phyloP scores from a whole-genome alignment of 2,113 vertebrate genomes.

The Pimephales promelas region DNA sequence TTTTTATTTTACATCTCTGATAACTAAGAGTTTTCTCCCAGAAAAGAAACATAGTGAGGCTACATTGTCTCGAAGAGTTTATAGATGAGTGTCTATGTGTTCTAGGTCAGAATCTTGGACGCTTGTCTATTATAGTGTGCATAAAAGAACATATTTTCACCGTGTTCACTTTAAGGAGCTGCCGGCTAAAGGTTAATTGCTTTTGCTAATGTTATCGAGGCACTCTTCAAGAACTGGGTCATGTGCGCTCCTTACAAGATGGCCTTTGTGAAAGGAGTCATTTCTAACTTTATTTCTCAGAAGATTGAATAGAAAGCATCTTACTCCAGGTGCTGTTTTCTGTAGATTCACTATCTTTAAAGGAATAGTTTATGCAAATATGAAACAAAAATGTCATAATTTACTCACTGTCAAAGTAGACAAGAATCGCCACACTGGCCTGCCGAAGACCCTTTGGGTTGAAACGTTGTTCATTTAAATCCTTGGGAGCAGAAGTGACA shows the following conservation, averaged over 20 bases:
- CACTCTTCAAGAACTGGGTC: slow-evolving; percentile 53
- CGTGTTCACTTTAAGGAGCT: slow-evolving; percentile 52
- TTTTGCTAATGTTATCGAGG: slow-evolving; percentile 60
- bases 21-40: neutral
- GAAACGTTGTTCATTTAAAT: too few species aligned
- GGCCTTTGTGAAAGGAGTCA: slow-evolving; percentile 44
- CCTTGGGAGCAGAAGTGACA: too few species aligned
- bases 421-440: too few species aligned
- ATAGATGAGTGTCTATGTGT: neutral
- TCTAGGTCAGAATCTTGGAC: slow-evolving; percentile 19
- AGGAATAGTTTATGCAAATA: neutral
- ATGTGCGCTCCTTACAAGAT: slow-evolving; percentile 45
- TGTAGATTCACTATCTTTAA: neutral
- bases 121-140: slow-evolving; percentile 35
- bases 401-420: neutral
- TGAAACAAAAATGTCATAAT: neutral
- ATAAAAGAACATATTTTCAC: slow-evolving; percentile 38
- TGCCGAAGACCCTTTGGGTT: too few species aligned
- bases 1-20: neutral
- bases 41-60: neutral
- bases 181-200: slow-evolving; percentile 62
- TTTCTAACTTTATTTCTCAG: slow-evolving; percentile 36
- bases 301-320: slow-evolving; percentile 9
- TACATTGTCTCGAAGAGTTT: neutral
- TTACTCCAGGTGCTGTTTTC: slow-evolving; percentile 7